These are phyloP conservation scores for Psammodynastes pulverulentus DNA, from an alignment of 2,113 vertebrate genomes.

Conservation along the genomic window DNA sequence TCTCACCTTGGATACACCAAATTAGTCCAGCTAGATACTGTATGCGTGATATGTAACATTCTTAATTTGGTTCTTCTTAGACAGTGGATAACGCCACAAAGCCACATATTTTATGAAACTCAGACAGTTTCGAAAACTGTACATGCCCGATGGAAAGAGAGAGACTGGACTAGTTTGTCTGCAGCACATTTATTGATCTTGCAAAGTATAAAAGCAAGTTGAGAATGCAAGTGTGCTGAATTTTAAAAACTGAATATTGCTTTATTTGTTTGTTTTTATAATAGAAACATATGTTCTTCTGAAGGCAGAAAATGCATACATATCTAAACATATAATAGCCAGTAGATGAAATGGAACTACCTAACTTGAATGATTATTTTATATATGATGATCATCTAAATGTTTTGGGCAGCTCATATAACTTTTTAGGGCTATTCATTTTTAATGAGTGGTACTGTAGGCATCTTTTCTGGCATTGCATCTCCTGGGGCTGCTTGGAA, in stretches of 20 bases:
- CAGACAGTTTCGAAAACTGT: constrained; percentile 46
- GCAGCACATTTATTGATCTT: constrained; percentile 27
- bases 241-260: constrained; percentile 35
- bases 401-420: background rate
- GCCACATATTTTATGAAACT: constrained; percentile 26
- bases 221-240: constrained; percentile 38
- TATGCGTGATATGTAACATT: constrained; percentile 31
- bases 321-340: constrained; percentile 30
- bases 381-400: background rate
- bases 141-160: constrained; percentile 28
- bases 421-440: background rate
- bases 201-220: constrained; percentile 31
- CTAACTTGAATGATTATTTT: background rate
- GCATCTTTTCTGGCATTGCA: background rate
- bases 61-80: constrained; percentile 13
- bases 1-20: constrained; percentile 41
- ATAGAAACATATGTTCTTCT: constrained; percentile 23
- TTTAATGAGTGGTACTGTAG: background rate
- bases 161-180: constrained; percentile 41
- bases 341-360: constrained; percentile 23
- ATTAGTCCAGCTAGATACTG: constrained; percentile 6
- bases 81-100: constrained; percentile 34
- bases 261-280: background rate
- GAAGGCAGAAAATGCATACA: constrained; percentile 25
- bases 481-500: too few relatives aligned